Evolutionary conservation across 2,113 vertebrate species (phyloP), one percentile per base, ranked within the genome.

Genomic region (Bubo blakistoni): DNA sequence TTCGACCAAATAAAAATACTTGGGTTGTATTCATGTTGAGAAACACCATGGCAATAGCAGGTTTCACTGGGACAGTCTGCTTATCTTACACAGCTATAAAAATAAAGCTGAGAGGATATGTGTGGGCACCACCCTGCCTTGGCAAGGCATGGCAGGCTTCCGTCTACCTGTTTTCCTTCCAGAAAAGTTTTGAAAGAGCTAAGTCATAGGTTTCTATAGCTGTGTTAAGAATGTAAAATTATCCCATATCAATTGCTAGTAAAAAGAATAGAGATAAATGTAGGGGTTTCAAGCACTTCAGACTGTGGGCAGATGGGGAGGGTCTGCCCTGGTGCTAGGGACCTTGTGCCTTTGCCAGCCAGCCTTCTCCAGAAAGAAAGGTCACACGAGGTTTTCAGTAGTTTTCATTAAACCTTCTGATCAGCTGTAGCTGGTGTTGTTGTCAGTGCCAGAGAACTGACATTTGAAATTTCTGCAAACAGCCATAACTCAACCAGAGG

Each of bases 311-410:
- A 26, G 32, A 32, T 55, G n/a, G 67, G 15, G 67, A 72, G 17
- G 29, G 7, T 67, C 29, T 66, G 9, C 4, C 34, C 30, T 1
- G 0, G 6, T 29, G 32, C 25, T 29, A 9, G 14, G 29, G 19
- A 34, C n/a, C 21, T 42, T 51, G 22, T 24, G 46, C 9, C 8
- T 82, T 73, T 86, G 65, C n/a, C 57, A 47, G 65, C 16, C 70
- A 80, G 38, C 22, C 12, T 11, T 79, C n/a, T 3, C 6, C 49
- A 51, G n/a, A 49, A 7, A 20, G 15, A 61, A 26, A 65, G 9
- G 6, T 59, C 16, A 34, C 18, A 29, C 0, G 1, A 66, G 30
- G 24, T 42, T 63, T 72, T 70, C 52, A 25, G 18, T 25, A 29
- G 18, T 63, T 90, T 80, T 77, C 15, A 30, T 69, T 77, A 30